phyloP scores from a whole-genome alignment of 2,113 vertebrate genomes.

The Lophotis ruficrista region DNA sequence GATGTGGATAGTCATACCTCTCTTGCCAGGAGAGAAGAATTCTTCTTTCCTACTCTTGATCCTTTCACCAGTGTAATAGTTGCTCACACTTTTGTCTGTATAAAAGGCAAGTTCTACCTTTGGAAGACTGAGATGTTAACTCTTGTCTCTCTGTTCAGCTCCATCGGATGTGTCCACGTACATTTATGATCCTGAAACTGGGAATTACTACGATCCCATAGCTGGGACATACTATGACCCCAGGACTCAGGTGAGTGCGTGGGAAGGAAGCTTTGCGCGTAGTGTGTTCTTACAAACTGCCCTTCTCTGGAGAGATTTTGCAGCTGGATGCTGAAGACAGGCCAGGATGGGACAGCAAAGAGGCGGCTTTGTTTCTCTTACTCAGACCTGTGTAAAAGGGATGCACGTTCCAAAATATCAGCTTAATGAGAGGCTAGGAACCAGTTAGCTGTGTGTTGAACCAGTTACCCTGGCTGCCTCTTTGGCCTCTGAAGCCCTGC shows the following conservation, averaged over 20 bases:
- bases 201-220: constrained; percentile 95
- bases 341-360: neutral
- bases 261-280: neutral
- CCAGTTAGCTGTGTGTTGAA: neutral
- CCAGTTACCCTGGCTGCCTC: neutral
- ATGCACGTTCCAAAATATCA: neutral
- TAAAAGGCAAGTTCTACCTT: neutral
- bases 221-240: constrained; percentile 93
- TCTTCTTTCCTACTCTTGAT: neutral
- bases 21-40: neutral
- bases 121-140: neutral
- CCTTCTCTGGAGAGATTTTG: neutral
- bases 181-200: constrained; percentile 93
- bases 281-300: neutral
- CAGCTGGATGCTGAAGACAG: neutral
- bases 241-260: constrained; percentile 84
- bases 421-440: neutral
- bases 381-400: neutral
- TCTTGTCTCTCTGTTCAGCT: constrained; percentile 71
- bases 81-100: neutral
- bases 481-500: neutral
- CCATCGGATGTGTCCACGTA: constrained; percentile 89
- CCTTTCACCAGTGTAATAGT: neutral
- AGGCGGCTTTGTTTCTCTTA: neutral
- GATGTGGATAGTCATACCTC: neutral